Conservation (phyloP, 2,113 vertebrate genomes). For the Oophaga pumilio region DNA sequence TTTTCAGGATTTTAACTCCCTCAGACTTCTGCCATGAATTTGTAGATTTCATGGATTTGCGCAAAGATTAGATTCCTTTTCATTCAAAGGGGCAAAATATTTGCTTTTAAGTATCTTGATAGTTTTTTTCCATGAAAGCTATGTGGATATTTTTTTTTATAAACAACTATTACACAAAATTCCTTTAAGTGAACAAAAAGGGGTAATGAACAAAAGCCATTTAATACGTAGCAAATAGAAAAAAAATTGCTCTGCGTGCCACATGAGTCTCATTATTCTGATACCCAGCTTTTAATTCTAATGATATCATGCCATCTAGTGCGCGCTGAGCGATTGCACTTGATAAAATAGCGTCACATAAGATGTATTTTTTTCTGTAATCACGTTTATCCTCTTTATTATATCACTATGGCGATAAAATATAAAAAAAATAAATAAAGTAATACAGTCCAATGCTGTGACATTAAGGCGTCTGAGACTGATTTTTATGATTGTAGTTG, state of each 20-base stretch:
- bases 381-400: not conserved
- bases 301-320: constrained; percentile 30
- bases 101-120: too few species aligned
- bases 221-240: not conserved
- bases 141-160: too few species aligned
- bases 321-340: too few species aligned
- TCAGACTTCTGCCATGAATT: too few species aligned
- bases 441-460: not conserved
- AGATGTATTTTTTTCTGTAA: not conserved
- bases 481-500: too few species aligned
- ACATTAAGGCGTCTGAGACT: too few species aligned
- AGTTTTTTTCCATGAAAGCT: too few species aligned
- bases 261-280: not conserved
- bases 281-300: not conserved
- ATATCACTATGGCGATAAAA: not conserved
- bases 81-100: too few species aligned
- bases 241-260: not conserved
- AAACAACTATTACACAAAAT: too few species aligned
- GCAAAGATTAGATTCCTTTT: too few species aligned
- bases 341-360: not conserved
- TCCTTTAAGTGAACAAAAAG: not conserved
- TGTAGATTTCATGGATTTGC: too few species aligned
- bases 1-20: too few species aligned
- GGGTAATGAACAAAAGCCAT: not conserved
- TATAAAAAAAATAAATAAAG: not conserved